phyloP scores from a whole-genome alignment of 2,797 vertebrate genomes.

The Notolabrus celidotus region DNA sequence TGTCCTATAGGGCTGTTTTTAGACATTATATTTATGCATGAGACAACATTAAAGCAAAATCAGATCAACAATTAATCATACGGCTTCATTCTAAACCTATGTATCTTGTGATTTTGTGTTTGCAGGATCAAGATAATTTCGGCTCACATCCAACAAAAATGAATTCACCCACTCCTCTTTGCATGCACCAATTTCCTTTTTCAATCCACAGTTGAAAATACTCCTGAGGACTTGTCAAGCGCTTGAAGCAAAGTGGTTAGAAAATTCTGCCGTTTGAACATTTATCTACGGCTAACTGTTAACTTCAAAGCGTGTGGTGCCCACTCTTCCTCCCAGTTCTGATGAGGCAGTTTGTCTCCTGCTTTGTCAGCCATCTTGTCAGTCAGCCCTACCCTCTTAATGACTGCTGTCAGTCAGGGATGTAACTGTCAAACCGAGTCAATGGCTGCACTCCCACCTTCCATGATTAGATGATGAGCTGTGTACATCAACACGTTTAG shows the following conservation, averaged over 20 bases:
- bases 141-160: slow-evolving; percentile 29
- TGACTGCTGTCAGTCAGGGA: slow-evolving; percentile 79
- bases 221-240: slow-evolving; percentile 44
- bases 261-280: slow-evolving; percentile 58
- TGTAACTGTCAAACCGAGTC: slow-evolving; percentile 75
- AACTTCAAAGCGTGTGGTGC: slow-evolving; percentile 54
- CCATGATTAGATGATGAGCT: slow-evolving; percentile 69
- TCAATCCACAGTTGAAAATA: slow-evolving; percentile 37
- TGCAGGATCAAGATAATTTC: slow-evolving; percentile 30
- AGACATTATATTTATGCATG: not conserved
- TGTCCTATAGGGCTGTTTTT: not conserved
- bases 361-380: slow-evolving; percentile 83
- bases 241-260: slow-evolving; percentile 38
- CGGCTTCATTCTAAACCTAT: slow-evolving; percentile 11
- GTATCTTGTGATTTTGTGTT: slow-evolving; percentile 24
- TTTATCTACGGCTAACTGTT: slow-evolving; percentile 38
- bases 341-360: slow-evolving; percentile 71
- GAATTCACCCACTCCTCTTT: slow-evolving; percentile 16
- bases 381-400: slow-evolving; percentile 72
- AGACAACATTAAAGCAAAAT: not conserved
- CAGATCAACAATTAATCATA: not conserved
- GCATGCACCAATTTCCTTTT: slow-evolving; percentile 5
- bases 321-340: slow-evolving; percentile 53
- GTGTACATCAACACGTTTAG: slow-evolving; percentile 60
- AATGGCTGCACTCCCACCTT: slow-evolving; percentile 55